Conservation (phyloP, 23 tunicate species). For the Styela plicata region DNA sequence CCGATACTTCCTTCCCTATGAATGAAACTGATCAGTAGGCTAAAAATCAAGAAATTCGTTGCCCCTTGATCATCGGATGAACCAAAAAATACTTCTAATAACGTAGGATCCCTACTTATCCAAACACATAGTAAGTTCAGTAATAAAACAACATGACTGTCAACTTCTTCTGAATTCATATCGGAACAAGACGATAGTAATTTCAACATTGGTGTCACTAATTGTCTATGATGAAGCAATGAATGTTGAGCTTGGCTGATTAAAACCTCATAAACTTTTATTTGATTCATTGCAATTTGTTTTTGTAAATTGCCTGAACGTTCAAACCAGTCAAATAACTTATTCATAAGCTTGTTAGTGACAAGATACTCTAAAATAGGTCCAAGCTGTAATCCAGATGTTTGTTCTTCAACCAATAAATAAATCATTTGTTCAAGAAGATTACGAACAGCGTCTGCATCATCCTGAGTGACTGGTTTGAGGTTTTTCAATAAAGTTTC, state of each 20-base stretch:
- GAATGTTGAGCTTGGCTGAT: slow-evolving; percentile 94
- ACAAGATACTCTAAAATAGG: slow-evolving; percentile 73
- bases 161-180: slow-evolving; percentile 69
- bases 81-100: slow-evolving; percentile 76
- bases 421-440: slow-evolving; percentile 76
- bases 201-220: slow-evolving; percentile 74
- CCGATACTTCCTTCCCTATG: slow-evolving; percentile 97
- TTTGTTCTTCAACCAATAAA: slow-evolving; percentile 78
- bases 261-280: slow-evolving; percentile 84
- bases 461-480: slow-evolving; percentile 58
- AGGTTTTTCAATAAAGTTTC: slow-evolving; percentile 12
- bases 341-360: slow-evolving; percentile 51
- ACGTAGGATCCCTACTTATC: slow-evolving; percentile 91
- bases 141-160: slow-evolving; percentile 71
- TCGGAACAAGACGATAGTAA: slow-evolving; percentile 48
- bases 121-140: slow-evolving; percentile 91
- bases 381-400: slow-evolving; percentile 45
- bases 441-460: slow-evolving; percentile 61
- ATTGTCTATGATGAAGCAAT: slow-evolving; percentile 86
- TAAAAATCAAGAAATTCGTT: slow-evolving; percentile 66
- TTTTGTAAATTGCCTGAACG: slow-evolving; percentile 22
- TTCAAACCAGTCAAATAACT: slow-evolving; percentile 73
- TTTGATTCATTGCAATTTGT: slow-evolving; percentile 46
- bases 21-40: slow-evolving; percentile 65
- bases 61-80: slow-evolving; percentile 55